Base-by-base conservation (phyloP, 2,113 vertebrate species). In the Neomonachus schauinslandi region DNA sequence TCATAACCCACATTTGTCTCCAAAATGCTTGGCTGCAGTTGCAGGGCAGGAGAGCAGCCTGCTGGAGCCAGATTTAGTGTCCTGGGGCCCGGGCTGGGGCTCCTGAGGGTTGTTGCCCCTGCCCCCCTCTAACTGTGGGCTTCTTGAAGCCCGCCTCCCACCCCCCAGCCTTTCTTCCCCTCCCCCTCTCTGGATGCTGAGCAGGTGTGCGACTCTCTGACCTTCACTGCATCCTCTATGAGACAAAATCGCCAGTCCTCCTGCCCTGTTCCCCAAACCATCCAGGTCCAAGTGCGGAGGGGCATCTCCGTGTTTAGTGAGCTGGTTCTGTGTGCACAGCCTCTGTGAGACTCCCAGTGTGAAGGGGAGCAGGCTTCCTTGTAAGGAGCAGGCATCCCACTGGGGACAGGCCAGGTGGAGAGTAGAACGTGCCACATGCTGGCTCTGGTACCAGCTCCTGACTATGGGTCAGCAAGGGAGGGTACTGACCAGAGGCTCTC, bases 121-220 rank as follows among this genome's bases (percentile, higher is more conserved):
- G 4, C 5, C 15, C 6, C 51, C 61, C 19, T 16, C 19, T 42
- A 31, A 67, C 67, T 28, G 3, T 5, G 24, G 12, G 24, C 39
- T 53, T 13, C 87, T 4, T 14, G 11, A 36, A 63, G 19, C 46
- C 12, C n/a, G 0, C 4, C 3, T 22, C n/a, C 24, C 1, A 28
- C 12, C 31, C 21, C 28, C 67, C 28, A 16, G 3, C 26, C 14
- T 51, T 9, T 31, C 11, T 76, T 13, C 24, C 69, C 26, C 14
- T 39, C 80, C 24, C 69, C 26, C 14, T 39, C 80, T 36, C 51
- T 16, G 59, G 76, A 49, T 2, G 3, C 74, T 0, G 42, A 63
- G 42, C 0, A 0, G 16, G 15, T 19, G 1, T 12, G 6, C 10
- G 0, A 7, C 33, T 63, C 55, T 67, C 55, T 13, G 31, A 9